Evolutionary conservation across 37 sponge, comb jelly and placozoan species (phyloP), one percentile per base, ranked within the genome.

Genomic region (Dysidea cf. avara): DNA sequence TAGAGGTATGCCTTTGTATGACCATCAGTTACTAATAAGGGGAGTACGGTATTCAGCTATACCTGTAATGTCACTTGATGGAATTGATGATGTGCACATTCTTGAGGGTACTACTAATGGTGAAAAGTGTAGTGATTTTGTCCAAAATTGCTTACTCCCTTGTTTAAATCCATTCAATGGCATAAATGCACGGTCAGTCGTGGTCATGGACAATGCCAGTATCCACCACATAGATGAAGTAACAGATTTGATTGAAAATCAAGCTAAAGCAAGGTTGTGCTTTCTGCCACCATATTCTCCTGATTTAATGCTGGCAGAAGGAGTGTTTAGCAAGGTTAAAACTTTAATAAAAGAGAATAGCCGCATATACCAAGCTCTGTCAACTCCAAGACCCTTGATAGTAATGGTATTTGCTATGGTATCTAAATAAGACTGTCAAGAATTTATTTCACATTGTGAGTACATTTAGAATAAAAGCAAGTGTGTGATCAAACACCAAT

Each of bases 21-120:
- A 40, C n/a, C 26, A 66, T 14, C n/a, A 46, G 7, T n/a, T 66
- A 3, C 43, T 66, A 20, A 56, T 71, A 25, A 29, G 72, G 33
- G 56, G 72, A 3, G 31, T 21, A 33, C 26, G 72, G 30, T 54
- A 54, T 32, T 55, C 71, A 33, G 71, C 71, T 24, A 31, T 55
- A 71, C 56, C 56, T 11, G 33, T 53, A 20, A 31, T 71, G 33
- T 54, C 57, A 3, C 33, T 66, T 18, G 26, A 66, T 66, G 56
- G 71, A 9, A 54, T 71, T 50, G 16, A 71, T 54, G 71, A 71
- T 56, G 50, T 35, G n/a, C 53, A 32, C 6, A 17, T 54, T n/a
- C 52, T 56, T 34, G 71, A 71, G 33, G 71, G 71, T 37, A 54
- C 71, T 56, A 36, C 53, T 11, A 71, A 71, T 35, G 71, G 57